Base-by-base conservation (phyloP, 2,113 vertebrate genomes). In the Prietella phreatophila region DNA sequence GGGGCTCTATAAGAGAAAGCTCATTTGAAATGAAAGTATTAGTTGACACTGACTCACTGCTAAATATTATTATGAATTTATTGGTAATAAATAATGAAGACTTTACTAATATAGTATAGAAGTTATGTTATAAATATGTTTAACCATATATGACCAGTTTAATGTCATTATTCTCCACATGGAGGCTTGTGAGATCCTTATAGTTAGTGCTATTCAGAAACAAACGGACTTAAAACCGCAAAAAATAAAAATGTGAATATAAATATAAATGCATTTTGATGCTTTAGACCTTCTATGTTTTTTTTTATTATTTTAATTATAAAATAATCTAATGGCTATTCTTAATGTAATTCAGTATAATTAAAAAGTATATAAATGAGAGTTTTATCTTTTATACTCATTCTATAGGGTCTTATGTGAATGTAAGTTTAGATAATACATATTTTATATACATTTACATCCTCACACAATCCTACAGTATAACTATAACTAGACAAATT, bases 91-190 rank as follows among this genome's bases (percentile, higher is more conserved):
- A 0, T 30, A 8, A 36, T 33, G 67, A 33, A 17, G 67, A 63
- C 10, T 10, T 65, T 65, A 7, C 6, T 36, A 7, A 36, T 71
- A 71, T 8, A 36, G 9, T 17, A 0, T 71, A 36, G 19, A 7
- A 0, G 27, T 65, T 4, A 30, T 11, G 67, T 71, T 71, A 71
- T 71, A 5, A 71, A 36, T 71, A 17, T 33, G 4, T 33, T 69
- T 69, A 33, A 36, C 15, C 3, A 56, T 17, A 19, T 7, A 17
- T 69, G 14, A 10, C 20, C 50, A 42, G 20, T 88, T 78, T 87
- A 63, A 78, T 83, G 60, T n/a, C 55, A 47, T 27, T 3, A 15
- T 27, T 82, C 5, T 4, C 89, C 89, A 87, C 86, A 71, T 76
- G 86, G 27, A 25, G 67, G 78, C 65, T 17, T 30, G 3, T 67